Percentiles rank a stretch among this genome's conserved stretches.
Conservation (phyloP, 2,797 vertebrate species). For the Staurois parvus region DNA sequence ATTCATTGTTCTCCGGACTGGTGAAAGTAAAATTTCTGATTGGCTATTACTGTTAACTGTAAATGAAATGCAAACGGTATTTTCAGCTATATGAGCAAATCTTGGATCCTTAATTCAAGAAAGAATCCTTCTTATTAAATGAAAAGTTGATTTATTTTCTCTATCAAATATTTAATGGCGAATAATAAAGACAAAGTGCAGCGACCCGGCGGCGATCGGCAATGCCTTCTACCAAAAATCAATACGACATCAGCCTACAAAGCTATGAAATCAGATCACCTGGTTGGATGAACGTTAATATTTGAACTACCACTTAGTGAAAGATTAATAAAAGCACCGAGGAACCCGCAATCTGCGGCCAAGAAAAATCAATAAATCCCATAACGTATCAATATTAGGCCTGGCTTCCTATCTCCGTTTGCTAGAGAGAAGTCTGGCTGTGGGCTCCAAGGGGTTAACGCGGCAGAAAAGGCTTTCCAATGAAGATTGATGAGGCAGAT, state of each 20-base stretch:
- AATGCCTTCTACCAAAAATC: slow-evolving; percentile 31
- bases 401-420: background rate
- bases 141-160: background rate
- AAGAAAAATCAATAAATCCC: slow-evolving; percentile 25
- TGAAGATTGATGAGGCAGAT: slow-evolving; percentile 60
- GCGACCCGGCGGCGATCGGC: background rate
- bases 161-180: background rate
- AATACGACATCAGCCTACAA: slow-evolving; percentile 42
- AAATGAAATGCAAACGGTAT: background rate
- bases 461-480: slow-evolving; percentile 26
- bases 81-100: background rate
- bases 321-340: slow-evolving; percentile 41
- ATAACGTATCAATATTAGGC: slow-evolving; percentile 44
- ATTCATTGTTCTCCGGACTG: background rate
- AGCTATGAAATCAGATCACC: slow-evolving; percentile 31
- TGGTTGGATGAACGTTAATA: slow-evolving; percentile 39
- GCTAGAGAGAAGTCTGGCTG: background rate
- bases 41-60: background rate
- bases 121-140: slow-evolving; percentile 9
- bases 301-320: slow-evolving; percentile 20
- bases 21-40: background rate
- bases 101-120: background rate
- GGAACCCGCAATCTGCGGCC: slow-evolving; percentile 12
- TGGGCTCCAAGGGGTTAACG: slow-evolving; percentile 37
- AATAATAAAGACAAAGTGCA: slow-evolving; percentile 13